A percentile compares a stretch with the other conserved stretches of the same genome.
Evolutionary conservation across 1,140 invertebrate genomes (phyloP).

Genomic region (Limonius californicus): DNA sequence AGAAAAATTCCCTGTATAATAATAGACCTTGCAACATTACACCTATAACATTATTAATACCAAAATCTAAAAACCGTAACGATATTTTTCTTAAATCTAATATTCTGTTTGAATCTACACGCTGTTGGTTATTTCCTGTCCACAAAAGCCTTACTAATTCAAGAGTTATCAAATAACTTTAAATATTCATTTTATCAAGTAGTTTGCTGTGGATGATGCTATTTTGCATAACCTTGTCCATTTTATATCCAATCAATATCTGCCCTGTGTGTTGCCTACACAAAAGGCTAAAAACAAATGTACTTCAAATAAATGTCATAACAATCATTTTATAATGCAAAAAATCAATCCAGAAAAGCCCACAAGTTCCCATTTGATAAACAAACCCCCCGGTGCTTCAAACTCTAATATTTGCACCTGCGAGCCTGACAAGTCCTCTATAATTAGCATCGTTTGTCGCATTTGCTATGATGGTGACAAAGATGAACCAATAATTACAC

Average conservation of each 20-base stretch:
- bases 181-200: too few relatives aligned
- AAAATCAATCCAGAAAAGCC: constrained; percentile 1
- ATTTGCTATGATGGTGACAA: constrained; percentile 46
- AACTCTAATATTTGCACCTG: neutral
- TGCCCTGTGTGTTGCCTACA: neutral
- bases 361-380: neutral
- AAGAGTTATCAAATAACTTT: too few relatives aligned
- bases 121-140: too few relatives aligned
- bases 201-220: too few relatives aligned
- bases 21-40: too few relatives aligned
- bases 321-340: neutral
- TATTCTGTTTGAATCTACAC: too few relatives aligned
- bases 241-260: neutral
- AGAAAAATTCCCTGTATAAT: too few relatives aligned
- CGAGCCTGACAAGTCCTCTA: constrained; percentile 30
- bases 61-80: too few relatives aligned
- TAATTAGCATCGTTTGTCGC: constrained; percentile 42
- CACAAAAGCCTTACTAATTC: too few relatives aligned
- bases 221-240: too few relatives aligned
- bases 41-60: too few relatives aligned
- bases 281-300: neutral
- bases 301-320: neutral
- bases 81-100: too few relatives aligned
- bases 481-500: constrained; percentile 43
- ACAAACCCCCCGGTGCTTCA: neutral